Evolutionary conservation across 2,113 vertebrate genomes (phyloP).

Genomic region (Urocitellus parryii): DNA sequence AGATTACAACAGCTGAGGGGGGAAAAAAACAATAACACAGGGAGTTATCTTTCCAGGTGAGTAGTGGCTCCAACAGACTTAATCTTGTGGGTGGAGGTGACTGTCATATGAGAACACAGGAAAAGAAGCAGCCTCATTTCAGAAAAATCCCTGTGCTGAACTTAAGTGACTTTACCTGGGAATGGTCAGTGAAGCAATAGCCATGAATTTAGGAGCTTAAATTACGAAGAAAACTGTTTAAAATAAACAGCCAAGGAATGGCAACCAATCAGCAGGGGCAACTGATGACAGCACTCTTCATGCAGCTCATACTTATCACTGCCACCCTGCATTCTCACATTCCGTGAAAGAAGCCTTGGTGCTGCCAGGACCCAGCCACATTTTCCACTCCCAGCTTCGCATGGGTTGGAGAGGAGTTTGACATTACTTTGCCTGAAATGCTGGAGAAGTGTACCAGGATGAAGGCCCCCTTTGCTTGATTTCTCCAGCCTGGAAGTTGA

Average conservation of each 20-base stretch:
- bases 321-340: constrained; percentile 59
- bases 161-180: not conserved
- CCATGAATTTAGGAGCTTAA: not conserved
- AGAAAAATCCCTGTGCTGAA: constrained; percentile 20
- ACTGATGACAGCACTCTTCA: constrained; percentile 64
- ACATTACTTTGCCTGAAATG: not conserved
- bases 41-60: not conserved
- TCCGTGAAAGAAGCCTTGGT: not conserved
- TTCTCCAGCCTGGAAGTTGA: not conserved
- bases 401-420: not conserved
- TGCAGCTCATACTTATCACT: constrained; percentile 24
- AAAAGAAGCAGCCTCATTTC: constrained; percentile 34
- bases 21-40: not conserved
- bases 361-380: not conserved
- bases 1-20: not conserved
- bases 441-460: not conserved
- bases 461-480: not conserved
- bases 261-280: not conserved
- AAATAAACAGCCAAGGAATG: constrained; percentile 48
- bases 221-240: constrained; percentile 36
- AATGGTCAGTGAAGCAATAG: not conserved
- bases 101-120: not conserved
- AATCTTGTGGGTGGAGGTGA: not conserved
- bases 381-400: not conserved
- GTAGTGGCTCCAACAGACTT: not conserved